Conservation (phyloP, 2,797 vertebrate species). For the Acrocephalus scirpaceus region DNA sequence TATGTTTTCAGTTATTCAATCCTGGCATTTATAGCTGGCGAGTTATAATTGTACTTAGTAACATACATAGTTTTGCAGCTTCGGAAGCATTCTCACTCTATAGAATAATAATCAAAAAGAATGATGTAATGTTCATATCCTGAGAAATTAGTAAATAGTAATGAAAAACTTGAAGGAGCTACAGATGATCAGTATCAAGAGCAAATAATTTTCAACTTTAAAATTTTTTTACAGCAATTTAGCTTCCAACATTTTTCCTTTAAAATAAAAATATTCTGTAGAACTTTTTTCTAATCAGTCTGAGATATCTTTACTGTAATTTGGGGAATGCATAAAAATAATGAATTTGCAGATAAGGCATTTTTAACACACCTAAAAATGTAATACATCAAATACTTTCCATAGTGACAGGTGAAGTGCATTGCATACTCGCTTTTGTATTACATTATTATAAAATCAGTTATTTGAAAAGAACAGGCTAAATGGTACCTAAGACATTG, state of each 20-base stretch:
- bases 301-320: not conserved
- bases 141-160: not conserved
- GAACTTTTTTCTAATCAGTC: not conserved
- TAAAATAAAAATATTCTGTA: not conserved
- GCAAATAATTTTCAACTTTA: not conserved
- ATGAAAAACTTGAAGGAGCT: not conserved
- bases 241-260: not conserved
- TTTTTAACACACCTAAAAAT: not conserved
- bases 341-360: not conserved
- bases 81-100: not conserved
- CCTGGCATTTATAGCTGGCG: conserved; percentile 12
- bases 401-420: not conserved
- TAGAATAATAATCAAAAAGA: not conserved
- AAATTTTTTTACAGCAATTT: not conserved
- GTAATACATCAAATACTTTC: not conserved
- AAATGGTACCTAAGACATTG: not conserved
- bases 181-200: not conserved
- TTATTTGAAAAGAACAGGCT: not conserved
- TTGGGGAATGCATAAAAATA: not conserved
- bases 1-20: conserved; percentile 59
- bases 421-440: not conserved
- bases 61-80: conserved; percentile 21
- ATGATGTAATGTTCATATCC: not conserved
- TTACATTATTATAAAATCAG: not conserved
- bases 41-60: conserved; percentile 42